Evolutionary conservation across 1,140 invertebrate genomes (phyloP), one percentile per base, ranked within the genome.

Genomic region (Heliconius nattereri): DNA sequence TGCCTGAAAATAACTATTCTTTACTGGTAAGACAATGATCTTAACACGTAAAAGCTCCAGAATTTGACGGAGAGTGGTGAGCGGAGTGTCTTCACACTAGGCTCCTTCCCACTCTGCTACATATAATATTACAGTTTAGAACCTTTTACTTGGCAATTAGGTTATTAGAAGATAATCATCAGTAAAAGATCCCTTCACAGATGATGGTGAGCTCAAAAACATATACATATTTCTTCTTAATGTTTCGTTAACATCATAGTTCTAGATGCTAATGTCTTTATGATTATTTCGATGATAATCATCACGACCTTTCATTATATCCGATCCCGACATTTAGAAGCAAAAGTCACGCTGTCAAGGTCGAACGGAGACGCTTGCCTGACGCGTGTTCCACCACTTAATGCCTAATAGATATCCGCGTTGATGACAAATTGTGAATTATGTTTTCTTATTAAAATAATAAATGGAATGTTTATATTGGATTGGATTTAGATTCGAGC

Each of bases 321-420:
- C 73, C 73, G 73, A 83, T 84, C 81, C 84, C 88, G 89, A 86
- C 90, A 92, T 92, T 90, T 87, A 86, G 83, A 29, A 49, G 80
- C 76, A 89, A 91, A 90, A 91, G 90, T 90, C 89, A 90, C 66
- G 84, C 81, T 82, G 90, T 91, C 90, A 92, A 92, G 90, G 90
- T 85, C 89, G 81, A 37, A 75, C 45, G 86, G 87, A 80, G 82
- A 84, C 84, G 84, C 79, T 74, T 23, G 84, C 79, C 54, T 23
- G 32, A 60, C 76, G 80, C 71, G 75, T 70, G 54, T 82, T 16
- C 60, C 60, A 66, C 60, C 60, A 66, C 26, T 29, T 66, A 66
- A 66, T 66, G 60, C 26, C 16, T 66, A 16, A 32, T 26, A 13
- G 37, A 70, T 76, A 71, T 76, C 60, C 60, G 35, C 13, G 23